Evolutionary conservation across 2,113 vertebrate genomes (phyloP), one percentile per base, ranked within the genome.

Genomic region (Ceyx melanurus): DNA sequence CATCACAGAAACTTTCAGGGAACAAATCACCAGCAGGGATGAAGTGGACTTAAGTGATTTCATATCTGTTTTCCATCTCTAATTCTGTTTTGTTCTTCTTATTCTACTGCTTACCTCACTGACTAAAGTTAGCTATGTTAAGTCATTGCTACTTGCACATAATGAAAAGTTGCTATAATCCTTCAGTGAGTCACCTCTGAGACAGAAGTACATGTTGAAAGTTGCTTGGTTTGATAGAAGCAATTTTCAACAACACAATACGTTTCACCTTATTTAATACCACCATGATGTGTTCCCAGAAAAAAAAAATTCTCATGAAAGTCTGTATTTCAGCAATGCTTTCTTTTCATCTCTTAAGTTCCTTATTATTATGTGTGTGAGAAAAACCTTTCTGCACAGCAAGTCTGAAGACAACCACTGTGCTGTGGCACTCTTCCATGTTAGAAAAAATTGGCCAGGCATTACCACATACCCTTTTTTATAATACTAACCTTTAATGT

Each of bases 141-240:
- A 86, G 40, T 89, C 86, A 79, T 50, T 86, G 79, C 60, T 86
- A 71, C 62, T 79, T 76, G 35, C 37, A 48, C 10, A 15, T 40
- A 60, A 88, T 88, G 64, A 86, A 92, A 83, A 81, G 25, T 66
- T 86, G 60, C 54, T 73, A 40, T 56, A 92, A 82, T 86, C 21
- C 48, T 40, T 13, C 16, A 15, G 35, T 85, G 77, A 94, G 73
- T 93, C 93, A 95, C 66, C 37, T 89, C 66, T 76, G 58, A 91
- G 65, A 83, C 40, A 82, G 65, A 86, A 88, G 23, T 67, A 84
- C 66, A 71, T 65, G 61, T 23, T 90, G 82, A 74, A 92, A 10
- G 11, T 48, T 75, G 17, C 17, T 42, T 33, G 43, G 64, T 57
- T 91, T 92, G 62, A 71, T 86, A 91, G 76, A 84, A 81, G 12